A percentile compares a stretch with the other conserved stretches of the same genome.
These are phyloP conservation scores for Sinocyclocheilus grahami DNA, from an alignment of 2,113 vertebrate species.

Conservation along the genomic window DNA sequence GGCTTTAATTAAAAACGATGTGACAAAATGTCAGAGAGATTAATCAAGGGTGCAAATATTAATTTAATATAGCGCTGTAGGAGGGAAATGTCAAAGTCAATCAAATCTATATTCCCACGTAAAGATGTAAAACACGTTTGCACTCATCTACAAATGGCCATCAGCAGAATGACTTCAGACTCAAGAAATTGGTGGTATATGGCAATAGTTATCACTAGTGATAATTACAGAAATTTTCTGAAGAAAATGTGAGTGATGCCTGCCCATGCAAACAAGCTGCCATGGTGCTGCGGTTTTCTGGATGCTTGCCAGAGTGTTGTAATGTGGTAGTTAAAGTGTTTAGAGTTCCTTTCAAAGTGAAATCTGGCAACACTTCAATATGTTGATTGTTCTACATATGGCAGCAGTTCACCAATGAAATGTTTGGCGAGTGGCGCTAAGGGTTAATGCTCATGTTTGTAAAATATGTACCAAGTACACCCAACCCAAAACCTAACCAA, in stretches of 20 bases:
- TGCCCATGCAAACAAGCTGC: not conserved
- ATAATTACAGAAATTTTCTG: not conserved
- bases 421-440: not conserved
- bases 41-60: constrained; percentile 8
- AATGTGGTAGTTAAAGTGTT: not conserved
- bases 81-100: constrained; percentile 54
- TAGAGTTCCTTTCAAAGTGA: not conserved
- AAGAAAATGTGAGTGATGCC: not conserved
- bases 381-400: not conserved
- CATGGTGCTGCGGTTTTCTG: not conserved
- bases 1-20: constrained; percentile 10
- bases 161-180: not conserved
- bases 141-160: not conserved
- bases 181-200: not conserved
- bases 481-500: not conserved
- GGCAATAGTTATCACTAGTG: not conserved
- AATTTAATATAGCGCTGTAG: constrained; percentile 23
- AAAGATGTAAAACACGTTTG: constrained; percentile 45
- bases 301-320: not conserved
- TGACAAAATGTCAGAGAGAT: constrained; percentile 23
- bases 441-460: not conserved
- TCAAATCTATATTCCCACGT: constrained; percentile 37
- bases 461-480: not conserved
- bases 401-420: not conserved
- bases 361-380: not conserved